Percentiles rank a stretch among this genome's conserved stretches.
These are phyloP conservation scores for Pollenia angustigena DNA, from an alignment of 2,888 invertebrate species.

Conservation along the genomic window DNA sequence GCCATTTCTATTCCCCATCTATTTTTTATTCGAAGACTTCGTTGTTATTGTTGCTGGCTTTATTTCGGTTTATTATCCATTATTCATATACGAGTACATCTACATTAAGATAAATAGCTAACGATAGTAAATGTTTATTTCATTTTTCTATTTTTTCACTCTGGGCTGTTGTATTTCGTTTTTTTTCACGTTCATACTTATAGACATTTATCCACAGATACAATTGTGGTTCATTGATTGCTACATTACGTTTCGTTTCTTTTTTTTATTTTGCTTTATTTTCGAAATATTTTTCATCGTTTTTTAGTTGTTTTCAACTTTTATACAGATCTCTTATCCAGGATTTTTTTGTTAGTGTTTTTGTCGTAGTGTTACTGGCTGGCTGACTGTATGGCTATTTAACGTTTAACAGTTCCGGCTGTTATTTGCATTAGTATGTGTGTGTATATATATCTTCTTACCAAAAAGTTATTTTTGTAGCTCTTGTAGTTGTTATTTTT, in stretches of 20 bases:
- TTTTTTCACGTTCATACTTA: slow-evolving; percentile 49
- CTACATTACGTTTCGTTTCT: slow-evolving; percentile 47
- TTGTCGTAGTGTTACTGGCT: slow-evolving; percentile 29
- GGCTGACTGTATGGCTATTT: slow-evolving; percentile 64
- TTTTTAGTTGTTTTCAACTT: slow-evolving; percentile 49
- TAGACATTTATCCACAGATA: slow-evolving; percentile 69
- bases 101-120: slow-evolving; percentile 73
- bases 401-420: slow-evolving; percentile 66
- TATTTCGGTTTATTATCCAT: slow-evolving; percentile 59
- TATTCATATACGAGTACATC: slow-evolving; percentile 57
- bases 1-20: slow-evolving; percentile 39
- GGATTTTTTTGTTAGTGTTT: slow-evolving; percentile 10
- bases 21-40: slow-evolving; percentile 26
- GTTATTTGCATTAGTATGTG: slow-evolving; percentile 1
- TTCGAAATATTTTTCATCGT: slow-evolving; percentile 27
- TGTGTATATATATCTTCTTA: slow-evolving; percentile 13
- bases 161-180: slow-evolving; percentile 23
- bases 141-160: slow-evolving; percentile 52
- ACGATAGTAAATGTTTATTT: slow-evolving; percentile 70
- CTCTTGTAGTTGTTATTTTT: slow-evolving; percentile 17
- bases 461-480: slow-evolving; percentile 36
- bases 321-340: slow-evolving; percentile 47
- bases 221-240: slow-evolving; percentile 73
- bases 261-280: slow-evolving; percentile 37
- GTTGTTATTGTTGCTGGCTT: slow-evolving; percentile 23